Evolutionary conservation across 2,888 invertebrate species (phyloP).

Genomic region (Pinctada fucata): DNA sequence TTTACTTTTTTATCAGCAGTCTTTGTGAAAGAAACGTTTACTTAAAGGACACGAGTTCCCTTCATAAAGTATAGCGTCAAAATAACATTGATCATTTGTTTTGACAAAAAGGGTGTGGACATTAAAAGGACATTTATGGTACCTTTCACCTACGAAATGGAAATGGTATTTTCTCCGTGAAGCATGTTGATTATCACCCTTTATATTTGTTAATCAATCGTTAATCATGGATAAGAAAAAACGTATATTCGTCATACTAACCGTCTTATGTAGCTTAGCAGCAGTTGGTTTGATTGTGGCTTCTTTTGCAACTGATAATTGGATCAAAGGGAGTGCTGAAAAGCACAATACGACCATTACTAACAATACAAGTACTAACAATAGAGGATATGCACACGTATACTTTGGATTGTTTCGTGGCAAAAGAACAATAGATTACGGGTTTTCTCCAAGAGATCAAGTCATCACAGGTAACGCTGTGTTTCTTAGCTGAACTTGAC

Average conservation of each 20-base stretch:
- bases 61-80: no score
- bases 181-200: no score
- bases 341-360: slow-evolving; percentile 76
- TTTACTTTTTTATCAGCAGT: no score
- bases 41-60: no score
- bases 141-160: no score
- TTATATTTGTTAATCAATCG: no score
- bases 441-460: slow-evolving; percentile 87
- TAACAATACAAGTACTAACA: slow-evolving; percentile 5
- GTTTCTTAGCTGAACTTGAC: no score
- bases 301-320: slow-evolving; percentile 89
- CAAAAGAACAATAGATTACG: slow-evolving; percentile 87
- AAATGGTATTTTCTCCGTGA: no score
- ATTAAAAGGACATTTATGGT: no score
- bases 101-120: no score
- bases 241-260: slow-evolving; percentile 88
- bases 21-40: no score
- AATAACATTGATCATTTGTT: no score
- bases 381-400: slow-evolving; percentile 60
- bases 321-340: slow-evolving; percentile 87
- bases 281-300: slow-evolving; percentile 88
- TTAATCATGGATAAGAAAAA: slow-evolving; percentile 83
- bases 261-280: slow-evolving; percentile 87
- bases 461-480: slow-evolving; percentile 80
- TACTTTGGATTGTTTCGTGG: slow-evolving; percentile 92